Percentiles rank a stretch among this genome's conserved stretches.
phyloP scores from a whole-genome alignment of 1,140 invertebrate genomes.

The Tigriopus japonicus region DNA sequence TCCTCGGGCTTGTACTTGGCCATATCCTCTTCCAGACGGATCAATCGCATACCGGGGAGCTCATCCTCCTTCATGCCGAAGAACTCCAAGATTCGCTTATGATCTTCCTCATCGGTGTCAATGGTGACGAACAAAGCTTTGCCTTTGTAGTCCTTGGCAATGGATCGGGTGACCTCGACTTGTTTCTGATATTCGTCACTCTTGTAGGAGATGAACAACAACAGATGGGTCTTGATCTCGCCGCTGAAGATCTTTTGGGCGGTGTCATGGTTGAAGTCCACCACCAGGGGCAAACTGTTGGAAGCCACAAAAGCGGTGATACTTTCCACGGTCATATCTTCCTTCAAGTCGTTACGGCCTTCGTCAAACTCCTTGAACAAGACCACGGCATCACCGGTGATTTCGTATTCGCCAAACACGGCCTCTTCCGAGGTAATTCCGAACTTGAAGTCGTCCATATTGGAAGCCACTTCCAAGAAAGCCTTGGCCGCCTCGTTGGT shows the following conservation, averaged over 20 bases:
- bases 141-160: slow-evolving; percentile 73
- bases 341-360: slow-evolving; percentile 54
- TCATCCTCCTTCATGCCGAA: slow-evolving; percentile 65
- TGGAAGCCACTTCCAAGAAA: slow-evolving; percentile 56
- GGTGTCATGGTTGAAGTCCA: slow-evolving; percentile 95
- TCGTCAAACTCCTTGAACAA: slow-evolving; percentile 65
- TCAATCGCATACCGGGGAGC: slow-evolving; percentile 75
- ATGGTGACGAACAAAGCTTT: slow-evolving; percentile 89
- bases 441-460: slow-evolving; percentile 72
- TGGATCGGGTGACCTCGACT: slow-evolving; percentile 47
- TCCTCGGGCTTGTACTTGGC: slow-evolving; percentile 84
- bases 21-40: slow-evolving; percentile 92
- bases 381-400: slow-evolving; percentile 39
- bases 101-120: slow-evolving; percentile 84
- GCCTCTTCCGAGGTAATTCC: slow-evolving; percentile 57
- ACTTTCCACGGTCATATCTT: slow-evolving; percentile 41
- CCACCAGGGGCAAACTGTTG: slow-evolving; percentile 73
- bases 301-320: slow-evolving; percentile 65
- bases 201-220: slow-evolving; percentile 83
- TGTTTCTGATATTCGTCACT: slow-evolving; percentile 58
- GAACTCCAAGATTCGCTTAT: slow-evolving; percentile 92
- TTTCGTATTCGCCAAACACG: slow-evolving; percentile 51
- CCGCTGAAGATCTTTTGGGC: slow-evolving; percentile 96
- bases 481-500: slow-evolving; percentile 55
- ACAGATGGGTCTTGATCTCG: slow-evolving; percentile 84